Evolutionary conservation across 2,888 invertebrate genomes (phyloP), one percentile per base, ranked within the genome.

Genomic region (Augiades crinisus): DNA sequence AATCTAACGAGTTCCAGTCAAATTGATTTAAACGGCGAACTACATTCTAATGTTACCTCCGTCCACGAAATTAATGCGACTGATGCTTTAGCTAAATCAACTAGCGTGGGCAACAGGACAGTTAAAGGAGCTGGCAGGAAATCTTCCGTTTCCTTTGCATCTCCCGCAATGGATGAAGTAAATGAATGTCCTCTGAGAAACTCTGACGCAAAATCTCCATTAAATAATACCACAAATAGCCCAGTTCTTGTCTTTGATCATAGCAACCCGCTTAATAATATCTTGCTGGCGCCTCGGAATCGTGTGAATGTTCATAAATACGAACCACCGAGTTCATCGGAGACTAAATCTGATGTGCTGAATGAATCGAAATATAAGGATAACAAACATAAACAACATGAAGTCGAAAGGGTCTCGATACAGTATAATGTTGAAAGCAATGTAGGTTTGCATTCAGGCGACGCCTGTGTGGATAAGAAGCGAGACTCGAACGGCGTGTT

Each of bases 231-330:
- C 1, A 13, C 30, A n/a, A 10, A 36, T 1, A 58, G 51, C 1
- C 53, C 54, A 6, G 68, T 80, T 0, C 53, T 88, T 31, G 58
- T 79, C 3, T 88, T 88, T 34, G 88, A 88, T 45, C 77, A 70
- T 3, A 13, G 51, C 0, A 87, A 87, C 56, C 88, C 89, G 0
- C 60, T 88, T 7, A 88, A 88, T 51, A 88, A 88, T 54, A 60
- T 89, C 1, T 16, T 51, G 21, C 40, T 77, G 0, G 34, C 62
- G 24, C 50, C 60, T 8, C 57, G 57, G 19, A 62, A 69, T 38
- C 58, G 53, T 5, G 41, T 58, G 0, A 63, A 75, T 5, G 71
- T 62, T 0, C 84, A 85, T 30, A 62, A 55, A 38, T 85, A 83
- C 49, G 63, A 78, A 19, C 82, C 83, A 0, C 49, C 50, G 0